Conservation (phyloP, 2,113 vertebrate genomes). For the Micromys minutus region DNA sequence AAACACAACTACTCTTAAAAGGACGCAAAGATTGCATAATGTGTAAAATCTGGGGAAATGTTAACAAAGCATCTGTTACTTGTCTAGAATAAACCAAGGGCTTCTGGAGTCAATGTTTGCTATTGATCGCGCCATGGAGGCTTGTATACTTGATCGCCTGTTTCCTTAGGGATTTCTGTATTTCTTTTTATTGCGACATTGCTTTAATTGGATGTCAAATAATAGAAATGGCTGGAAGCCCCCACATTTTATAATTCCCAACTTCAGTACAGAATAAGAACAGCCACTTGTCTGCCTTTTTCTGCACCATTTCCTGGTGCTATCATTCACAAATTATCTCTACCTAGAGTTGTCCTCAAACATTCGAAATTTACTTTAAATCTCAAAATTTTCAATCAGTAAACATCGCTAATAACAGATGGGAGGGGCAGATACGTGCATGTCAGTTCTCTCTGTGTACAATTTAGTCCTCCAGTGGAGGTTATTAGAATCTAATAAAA, state of each 20-base stretch:
- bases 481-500: conserved; percentile 13
- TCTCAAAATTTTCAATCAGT: background rate
- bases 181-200: conserved; percentile 46
- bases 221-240: conserved; percentile 12
- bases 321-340: conserved; percentile 15
- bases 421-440: background rate
- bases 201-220: conserved; percentile 56
- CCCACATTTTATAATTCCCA: conserved; percentile 46
- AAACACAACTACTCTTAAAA: conserved; percentile 16
- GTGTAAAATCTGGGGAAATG: background rate
- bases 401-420: conserved; percentile 31
- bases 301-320: background rate
- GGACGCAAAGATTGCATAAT: background rate
- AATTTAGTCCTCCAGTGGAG: conserved; percentile 23
- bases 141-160: background rate
- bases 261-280: conserved; percentile 56
- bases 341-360: conserved; percentile 8
- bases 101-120: background rate
- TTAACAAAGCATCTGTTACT: background rate
- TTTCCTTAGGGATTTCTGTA: conserved; percentile 28
- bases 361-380: conserved; percentile 29
- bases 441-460: background rate
- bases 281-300: background rate
- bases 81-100: conserved; percentile 41
- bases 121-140: background rate